phyloP scores from a whole-genome alignment of 2,113 vertebrate genomes.

The Petaurus breviceps region DNA sequence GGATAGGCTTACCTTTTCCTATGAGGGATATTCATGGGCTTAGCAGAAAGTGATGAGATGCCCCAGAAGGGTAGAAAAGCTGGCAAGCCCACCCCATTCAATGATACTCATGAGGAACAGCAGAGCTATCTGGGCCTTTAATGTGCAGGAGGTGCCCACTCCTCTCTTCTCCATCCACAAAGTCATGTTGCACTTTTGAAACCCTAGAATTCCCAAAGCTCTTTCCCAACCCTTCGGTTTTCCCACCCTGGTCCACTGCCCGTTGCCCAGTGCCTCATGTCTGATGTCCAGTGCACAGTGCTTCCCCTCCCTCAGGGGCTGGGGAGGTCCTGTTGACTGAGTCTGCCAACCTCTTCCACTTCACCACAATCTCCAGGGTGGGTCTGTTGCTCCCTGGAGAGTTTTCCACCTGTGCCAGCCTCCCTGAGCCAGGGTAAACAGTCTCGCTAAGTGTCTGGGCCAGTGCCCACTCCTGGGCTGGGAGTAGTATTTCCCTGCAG shows the following conservation, averaged over 20 bases:
- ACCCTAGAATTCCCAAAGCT: neutral
- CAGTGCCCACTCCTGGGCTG: slow-evolving; percentile 40
- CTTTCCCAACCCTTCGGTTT: neutral
- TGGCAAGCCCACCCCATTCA: neutral
- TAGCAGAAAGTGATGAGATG: neutral
- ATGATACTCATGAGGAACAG: neutral
- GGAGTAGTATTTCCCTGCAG: slow-evolving; percentile 25
- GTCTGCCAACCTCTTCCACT: neutral
- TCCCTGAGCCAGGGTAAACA: slow-evolving; percentile 72
- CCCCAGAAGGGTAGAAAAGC: neutral
- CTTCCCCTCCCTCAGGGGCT: neutral
- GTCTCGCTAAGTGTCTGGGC: slow-evolving; percentile 76
- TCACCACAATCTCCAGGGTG: neutral
- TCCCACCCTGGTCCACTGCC: neutral
- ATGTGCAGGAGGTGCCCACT: neutral
- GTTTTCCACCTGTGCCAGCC: slow-evolving; percentile 7
- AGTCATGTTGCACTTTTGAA: neutral
- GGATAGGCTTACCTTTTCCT: neutral
- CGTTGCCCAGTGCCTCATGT: neutral
- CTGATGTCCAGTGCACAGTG: neutral
- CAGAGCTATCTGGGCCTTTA: neutral
- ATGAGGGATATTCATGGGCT: neutral
- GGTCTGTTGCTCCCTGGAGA: neutral
- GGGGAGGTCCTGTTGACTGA: neutral
- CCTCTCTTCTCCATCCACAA: neutral